phyloP scores from a whole-genome alignment of 2,113 vertebrate genomes.

The Potamarius usumacintae region DNA sequence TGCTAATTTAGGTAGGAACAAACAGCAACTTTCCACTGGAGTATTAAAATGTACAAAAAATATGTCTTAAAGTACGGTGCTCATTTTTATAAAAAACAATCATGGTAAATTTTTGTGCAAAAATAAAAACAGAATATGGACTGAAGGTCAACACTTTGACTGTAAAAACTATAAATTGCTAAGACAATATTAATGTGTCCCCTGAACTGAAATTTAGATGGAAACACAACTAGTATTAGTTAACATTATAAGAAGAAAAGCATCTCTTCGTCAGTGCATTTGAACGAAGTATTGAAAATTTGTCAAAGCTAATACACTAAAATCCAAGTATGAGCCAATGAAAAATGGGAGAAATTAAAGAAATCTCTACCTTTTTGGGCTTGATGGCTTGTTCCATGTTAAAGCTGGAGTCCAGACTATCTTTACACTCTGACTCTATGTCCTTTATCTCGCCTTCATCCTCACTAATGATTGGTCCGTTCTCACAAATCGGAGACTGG shows the following conservation, averaged over 20 bases:
- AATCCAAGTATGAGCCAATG: not conserved
- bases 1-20: no score
- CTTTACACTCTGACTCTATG: conserved; percentile 80
- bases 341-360: not conserved
- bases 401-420: conserved; percentile 77
- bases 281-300: not conserved
- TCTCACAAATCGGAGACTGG: conserved; percentile 91
- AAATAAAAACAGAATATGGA: not conserved
- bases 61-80: no score
- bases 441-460: conserved; percentile 91
- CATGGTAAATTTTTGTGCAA: not conserved
- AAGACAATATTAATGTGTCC: not conserved
- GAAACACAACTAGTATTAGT: not conserved
- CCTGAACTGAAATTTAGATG: not conserved
- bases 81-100: not conserved
- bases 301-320: not conserved
- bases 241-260: not conserved
- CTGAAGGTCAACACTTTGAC: not conserved
- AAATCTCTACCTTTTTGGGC: conserved; percentile 85
- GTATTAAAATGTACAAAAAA: not conserved
- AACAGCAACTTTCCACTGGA: no score
- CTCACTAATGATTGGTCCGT: conserved; percentile 87
- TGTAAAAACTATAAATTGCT: not conserved
- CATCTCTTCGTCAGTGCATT: not conserved
- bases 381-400: conserved; percentile 77